Base-by-base conservation (phyloP, 2,888 invertebrate genomes). In the Lycia hirtaria region DNA sequence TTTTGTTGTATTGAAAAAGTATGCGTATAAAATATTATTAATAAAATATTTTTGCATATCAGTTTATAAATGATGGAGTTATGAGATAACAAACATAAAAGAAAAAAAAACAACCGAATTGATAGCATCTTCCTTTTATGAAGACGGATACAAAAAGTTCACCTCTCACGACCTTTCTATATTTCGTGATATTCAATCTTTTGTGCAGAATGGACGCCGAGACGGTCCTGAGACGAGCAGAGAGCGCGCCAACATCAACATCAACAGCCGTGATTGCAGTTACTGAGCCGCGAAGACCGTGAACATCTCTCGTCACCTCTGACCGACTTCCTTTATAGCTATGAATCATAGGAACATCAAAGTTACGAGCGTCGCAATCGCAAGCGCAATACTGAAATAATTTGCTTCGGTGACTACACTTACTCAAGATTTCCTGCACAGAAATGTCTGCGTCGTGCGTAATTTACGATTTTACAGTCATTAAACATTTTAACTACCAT, bases 251-350 rank as follows among this genome's bases (percentile, higher is more conserved):
- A 60, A 56, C 22, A 45, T 40, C 54, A 58, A 50, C 41, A 53
- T 47, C 24, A 45, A 45, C 17, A 17, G 40, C 56, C 40, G 56
- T 56, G 52, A 59, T 30, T 45, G 19, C 38, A 56, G 32, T 51
- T 33, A 59, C 33, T 47, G 56, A 49, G 51, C 45, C 45, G 60
- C 38, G 49, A 52, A 54, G 43, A 54, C 57, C 49, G 38, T 52
- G 58, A 26, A 57, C 50, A 56, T 35, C 43, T 47, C 58, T 60
- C 51, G 41, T 53, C 50, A 50, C 56, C 49, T 62, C 50, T 56
- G 55, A 57, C 61, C 56, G 38, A 59, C 37, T 61, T 60, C 53
- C 32, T 51, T 51, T 40, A 54, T 41, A 65, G 28, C 35, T 51
- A 22, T 65, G 57, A 63, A 55, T 57, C 56, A 51, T 56, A 50